Base-by-base conservation (phyloP, 2,888 invertebrate species). In the Pogonocherus hispidulus region DNA sequence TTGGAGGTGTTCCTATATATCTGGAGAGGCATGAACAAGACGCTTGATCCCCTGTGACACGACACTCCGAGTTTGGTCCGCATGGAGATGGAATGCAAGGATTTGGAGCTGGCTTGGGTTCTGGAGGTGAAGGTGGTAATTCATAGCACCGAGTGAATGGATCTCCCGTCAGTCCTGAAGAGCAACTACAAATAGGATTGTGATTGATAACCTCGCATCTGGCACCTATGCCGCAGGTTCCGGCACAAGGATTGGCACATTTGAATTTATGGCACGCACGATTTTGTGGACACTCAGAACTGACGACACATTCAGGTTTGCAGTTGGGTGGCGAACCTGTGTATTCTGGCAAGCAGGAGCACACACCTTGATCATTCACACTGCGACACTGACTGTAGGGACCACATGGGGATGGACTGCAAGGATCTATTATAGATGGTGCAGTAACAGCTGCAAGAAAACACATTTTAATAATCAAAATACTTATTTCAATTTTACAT, bases 291-390 rank as follows among this genome's bases (percentile, higher is more conserved):
- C 93, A 94, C 80, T 94, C 93, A 1, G 92, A 90, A 82, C 92
- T 93, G 62, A 92, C 90, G 23, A 91, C 87, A 83, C 94, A 95
- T 84, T 94, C 94, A 11, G 93, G 93, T 76, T 90, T 88, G 81
- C 94, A 94, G 69, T 90, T 87, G 16, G 94, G 93, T 37, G 94
- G 94, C 66, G 90, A 90, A 64, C 94, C 94, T 67, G 87, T 87
- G 80, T 91, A 92, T 72, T 91, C 89, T 27, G 89, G 87, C 67
- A 91, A 86, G 81, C 94, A 95, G 11, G 92, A 91, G 80, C 94
- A 95, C 22, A 92, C 91, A 16, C 91, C 91, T 82, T 91, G 91
- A 41, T 89, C 89, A 74, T 90, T 90, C 3, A 89, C 81, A 82
- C 89, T 89, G 78, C 89, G 86, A 78, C 92, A 93, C 83, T 92